Base-by-base conservation (phyloP, 2,888 invertebrate species). In the Carabus problematicus region DNA sequence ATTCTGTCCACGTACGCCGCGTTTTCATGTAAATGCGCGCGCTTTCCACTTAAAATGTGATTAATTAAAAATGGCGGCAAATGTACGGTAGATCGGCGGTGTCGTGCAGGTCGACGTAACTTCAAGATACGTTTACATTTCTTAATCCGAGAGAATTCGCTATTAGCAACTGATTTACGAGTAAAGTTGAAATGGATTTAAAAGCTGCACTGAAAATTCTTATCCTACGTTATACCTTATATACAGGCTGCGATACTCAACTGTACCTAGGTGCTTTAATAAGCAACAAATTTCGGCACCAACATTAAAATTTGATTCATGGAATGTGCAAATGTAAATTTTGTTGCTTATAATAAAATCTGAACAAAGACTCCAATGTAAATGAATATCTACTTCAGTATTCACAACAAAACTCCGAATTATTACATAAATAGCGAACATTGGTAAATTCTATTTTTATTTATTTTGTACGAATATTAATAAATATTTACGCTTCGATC, bases 111-210 rank as follows among this genome's bases (percentile, higher is more conserved):
- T 67, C 16, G 52, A 67, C 52, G 60, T 67, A 41, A 59, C 12
- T 18, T 56, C 11, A 16, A 56, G 29, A 12, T 45, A 56, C 39
- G 40, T 42, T 19, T 59, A 41, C 40, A 58, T 67, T 67, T 67
- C 67, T 67, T 67, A 67, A 67, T 67, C 67, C 67, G 66, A 52
- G 66, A 52, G 67, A 52, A 67, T 60, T 67, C 52, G 67, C 67
- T 67, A 67, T 67, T 67, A 67, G 67, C 67, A 14, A 16, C 42
- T 67, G 67, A 67, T 67, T 67, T 67, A 67, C 60, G 67, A 42
- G 60, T n/a, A 60, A 67, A 67, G 67, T 67, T 67, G 67, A 60
- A 67, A 67, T 67, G 67, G 60, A 67, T 67, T 67, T 58, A 60
- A 43, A 43, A 40, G 54, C 49, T 58, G 66, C 58, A 66, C 39